These are phyloP conservation scores for Takifugu ocellatus DNA, from an alignment of 2,797 vertebrate genomes.

Conservation along the genomic window DNA sequence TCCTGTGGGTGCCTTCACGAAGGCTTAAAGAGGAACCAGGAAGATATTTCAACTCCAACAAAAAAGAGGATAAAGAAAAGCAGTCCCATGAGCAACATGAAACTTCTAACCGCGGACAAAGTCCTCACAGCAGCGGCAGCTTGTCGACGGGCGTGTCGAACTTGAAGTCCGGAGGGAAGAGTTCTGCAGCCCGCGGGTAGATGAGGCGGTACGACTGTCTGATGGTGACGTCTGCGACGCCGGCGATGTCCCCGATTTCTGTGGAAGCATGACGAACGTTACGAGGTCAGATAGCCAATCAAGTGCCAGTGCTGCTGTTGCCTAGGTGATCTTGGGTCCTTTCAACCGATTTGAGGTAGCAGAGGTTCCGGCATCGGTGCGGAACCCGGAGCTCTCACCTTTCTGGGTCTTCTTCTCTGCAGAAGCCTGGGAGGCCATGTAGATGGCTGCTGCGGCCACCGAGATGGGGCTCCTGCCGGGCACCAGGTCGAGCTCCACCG, in stretches of 20 bases:
- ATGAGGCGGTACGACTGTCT: constrained; percentile 97
- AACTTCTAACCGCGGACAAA: constrained; percentile 8
- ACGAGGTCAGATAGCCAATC: background rate
- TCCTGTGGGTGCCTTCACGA: constrained; percentile 64
- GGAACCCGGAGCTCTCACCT: constrained; percentile 70
- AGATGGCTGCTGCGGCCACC: constrained; percentile 96
- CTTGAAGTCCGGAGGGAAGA: constrained; percentile 97
- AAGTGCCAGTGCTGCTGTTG: no score
- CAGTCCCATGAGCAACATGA: constrained; percentile 55
- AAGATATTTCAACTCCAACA: constrained; percentile 58
- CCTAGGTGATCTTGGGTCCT: no score
- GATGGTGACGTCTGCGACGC: constrained; percentile 96
- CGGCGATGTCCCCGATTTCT: constrained; percentile 98
- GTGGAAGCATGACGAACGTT: constrained; percentile 15
- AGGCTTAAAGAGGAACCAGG: constrained; percentile 71
- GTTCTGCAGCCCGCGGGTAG: constrained; percentile 93
- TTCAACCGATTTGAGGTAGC: no score
- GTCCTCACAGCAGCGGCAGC: constrained; percentile 91
- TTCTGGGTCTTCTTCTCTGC: constrained; percentile 98
- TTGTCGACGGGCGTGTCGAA: constrained; percentile 99
- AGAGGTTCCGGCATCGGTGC: no score
- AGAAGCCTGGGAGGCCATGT: constrained; percentile 98
- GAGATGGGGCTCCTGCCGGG: constrained; percentile 97
- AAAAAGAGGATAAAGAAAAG: constrained; percentile 27
- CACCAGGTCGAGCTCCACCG: constrained; percentile 94